Conservation (phyloP, 2,888 invertebrate species). For the Himalopsyche kuldschensis region DNA sequence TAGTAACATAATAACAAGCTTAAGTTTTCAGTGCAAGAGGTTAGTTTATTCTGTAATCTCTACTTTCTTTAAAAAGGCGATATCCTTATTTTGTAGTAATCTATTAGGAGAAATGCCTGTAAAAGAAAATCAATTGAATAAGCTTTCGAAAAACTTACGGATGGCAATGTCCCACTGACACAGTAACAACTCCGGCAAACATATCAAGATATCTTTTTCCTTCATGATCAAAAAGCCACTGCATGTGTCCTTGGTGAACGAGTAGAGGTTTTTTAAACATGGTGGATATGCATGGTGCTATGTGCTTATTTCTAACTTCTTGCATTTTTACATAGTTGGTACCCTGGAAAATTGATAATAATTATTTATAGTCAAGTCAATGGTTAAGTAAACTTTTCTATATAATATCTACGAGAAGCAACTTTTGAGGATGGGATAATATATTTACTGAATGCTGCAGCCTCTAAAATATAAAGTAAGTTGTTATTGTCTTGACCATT, state of each 20-base stretch:
- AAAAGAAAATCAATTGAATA: background rate
- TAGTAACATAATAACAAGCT: too few relatives aligned
- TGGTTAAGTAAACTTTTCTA: background rate
- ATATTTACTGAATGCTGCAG: too few relatives aligned
- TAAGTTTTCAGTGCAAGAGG: too few relatives aligned
- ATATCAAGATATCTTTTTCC: conserved; percentile 91
- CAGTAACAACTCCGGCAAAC: conserved; percentile 96
- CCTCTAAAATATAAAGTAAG: too few relatives aligned
- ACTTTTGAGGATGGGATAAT: too few relatives aligned
- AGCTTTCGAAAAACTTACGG: conserved; percentile 69
- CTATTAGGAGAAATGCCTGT: too few relatives aligned
- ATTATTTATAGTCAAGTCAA: background rate
- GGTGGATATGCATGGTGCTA: conserved; percentile 72
- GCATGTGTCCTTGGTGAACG: conserved; percentile 84
- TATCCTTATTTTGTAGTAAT: too few relatives aligned
- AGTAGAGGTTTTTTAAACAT: conserved; percentile 83
- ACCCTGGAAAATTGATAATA: conserved; percentile 53
- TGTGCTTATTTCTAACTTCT: conserved; percentile 61
- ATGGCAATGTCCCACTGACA: conserved; percentile 96
- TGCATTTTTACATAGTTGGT: conserved; percentile 63
- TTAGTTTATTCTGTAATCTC: too few relatives aligned
- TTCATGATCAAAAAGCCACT: conserved; percentile 87
- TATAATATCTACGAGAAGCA: too few relatives aligned
- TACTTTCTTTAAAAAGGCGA: too few relatives aligned
- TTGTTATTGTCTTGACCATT: too few relatives aligned